Percentiles rank a stretch among this genome's conserved stretches.
phyloP scores from a whole-genome alignment of 2,888 invertebrate species.

The Eristalis arbustorum region DNA sequence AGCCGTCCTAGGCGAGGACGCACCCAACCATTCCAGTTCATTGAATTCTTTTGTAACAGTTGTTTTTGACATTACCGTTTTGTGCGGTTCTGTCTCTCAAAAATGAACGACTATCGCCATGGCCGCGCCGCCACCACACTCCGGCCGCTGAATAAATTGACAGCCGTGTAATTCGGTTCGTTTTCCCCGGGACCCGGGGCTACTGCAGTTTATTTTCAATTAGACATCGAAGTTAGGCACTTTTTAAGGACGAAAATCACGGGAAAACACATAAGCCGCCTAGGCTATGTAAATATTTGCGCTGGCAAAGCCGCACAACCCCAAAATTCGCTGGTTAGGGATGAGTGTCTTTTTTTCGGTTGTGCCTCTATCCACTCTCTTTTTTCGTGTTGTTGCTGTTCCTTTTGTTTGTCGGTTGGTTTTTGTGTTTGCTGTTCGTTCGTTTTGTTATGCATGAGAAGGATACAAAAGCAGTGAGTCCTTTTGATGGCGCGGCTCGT shows the following conservation, averaged over 20 bases:
- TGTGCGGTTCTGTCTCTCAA: slow-evolving; percentile 15
- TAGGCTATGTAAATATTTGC: slow-evolving; percentile 67
- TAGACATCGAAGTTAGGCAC: slow-evolving; percentile 43
- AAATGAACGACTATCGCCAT: slow-evolving; percentile 39
- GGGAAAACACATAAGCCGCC: slow-evolving; percentile 49
- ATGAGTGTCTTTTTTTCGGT: slow-evolving; percentile 24
- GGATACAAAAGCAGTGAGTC: slow-evolving; percentile 33
- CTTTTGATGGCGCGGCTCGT: not conserved
- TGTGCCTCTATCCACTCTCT: not conserved
- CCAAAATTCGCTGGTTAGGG: slow-evolving; percentile 32
- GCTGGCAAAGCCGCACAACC: slow-evolving; percentile 32
- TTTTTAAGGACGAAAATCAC: slow-evolving; percentile 50
- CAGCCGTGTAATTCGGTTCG: slow-evolving; percentile 49
- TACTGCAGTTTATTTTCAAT: slow-evolving; percentile 67
- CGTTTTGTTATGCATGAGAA: slow-evolving; percentile 58
- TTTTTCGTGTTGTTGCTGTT: slow-evolving; percentile 14
- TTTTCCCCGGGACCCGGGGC: slow-evolving; percentile 9
- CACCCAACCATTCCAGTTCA: slow-evolving; percentile 78
- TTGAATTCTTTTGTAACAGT: slow-evolving; percentile 81
- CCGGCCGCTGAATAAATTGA: slow-evolving; percentile 52
- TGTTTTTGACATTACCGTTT: slow-evolving; percentile 79
- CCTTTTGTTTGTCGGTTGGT: not conserved
- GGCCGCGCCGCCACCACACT: not conserved
- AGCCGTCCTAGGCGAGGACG: slow-evolving; percentile 35
- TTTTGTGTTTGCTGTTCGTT: not conserved